Evolutionary conservation across 2,888 invertebrate species (phyloP).

Genomic region (Megastigmus dorsalis): DNA sequence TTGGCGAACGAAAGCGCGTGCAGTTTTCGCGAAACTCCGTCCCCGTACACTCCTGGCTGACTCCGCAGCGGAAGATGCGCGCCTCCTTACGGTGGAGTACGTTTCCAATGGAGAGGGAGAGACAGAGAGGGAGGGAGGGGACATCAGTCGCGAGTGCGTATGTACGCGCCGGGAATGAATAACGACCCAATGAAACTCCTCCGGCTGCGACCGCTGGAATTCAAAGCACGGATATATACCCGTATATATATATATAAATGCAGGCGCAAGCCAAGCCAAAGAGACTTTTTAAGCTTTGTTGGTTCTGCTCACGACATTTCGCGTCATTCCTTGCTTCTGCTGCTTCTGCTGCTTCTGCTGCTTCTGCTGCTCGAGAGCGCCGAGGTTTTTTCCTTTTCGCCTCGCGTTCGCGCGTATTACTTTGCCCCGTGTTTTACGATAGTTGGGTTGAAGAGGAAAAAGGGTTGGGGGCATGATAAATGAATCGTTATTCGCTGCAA

Average conservation of each 20-base stretch:
- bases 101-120: too few species aligned
- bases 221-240: slow-evolving; percentile 56
- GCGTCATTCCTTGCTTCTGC: neutral
- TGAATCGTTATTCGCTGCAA: slow-evolving; percentile 26
- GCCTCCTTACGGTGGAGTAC: too few species aligned
- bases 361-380: neutral
- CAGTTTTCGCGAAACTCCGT: too few species aligned
- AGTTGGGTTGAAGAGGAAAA: slow-evolving; percentile 18
- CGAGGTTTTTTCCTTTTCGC: slow-evolving; percentile 11
- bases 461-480: slow-evolving; percentile 12
- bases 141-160: too few species aligned
- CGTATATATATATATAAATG: too few species aligned
- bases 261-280: too few species aligned
- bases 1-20: too few species aligned
- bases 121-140: too few species aligned
- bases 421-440: slow-evolving; percentile 26
- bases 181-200: slow-evolving; percentile 68
- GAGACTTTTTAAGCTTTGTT: slow-evolving; percentile 13
- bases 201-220: slow-evolving; percentile 59
- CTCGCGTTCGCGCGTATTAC: slow-evolving; percentile 3
- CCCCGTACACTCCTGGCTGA: too few species aligned
- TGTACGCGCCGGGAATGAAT: too few species aligned
- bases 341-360: slow-evolving; percentile 7
- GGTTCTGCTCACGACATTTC: neutral
- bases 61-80: too few species aligned